Conservation (phyloP, 2,797 vertebrate species). For the Pseudomugil gertrudae region DNA sequence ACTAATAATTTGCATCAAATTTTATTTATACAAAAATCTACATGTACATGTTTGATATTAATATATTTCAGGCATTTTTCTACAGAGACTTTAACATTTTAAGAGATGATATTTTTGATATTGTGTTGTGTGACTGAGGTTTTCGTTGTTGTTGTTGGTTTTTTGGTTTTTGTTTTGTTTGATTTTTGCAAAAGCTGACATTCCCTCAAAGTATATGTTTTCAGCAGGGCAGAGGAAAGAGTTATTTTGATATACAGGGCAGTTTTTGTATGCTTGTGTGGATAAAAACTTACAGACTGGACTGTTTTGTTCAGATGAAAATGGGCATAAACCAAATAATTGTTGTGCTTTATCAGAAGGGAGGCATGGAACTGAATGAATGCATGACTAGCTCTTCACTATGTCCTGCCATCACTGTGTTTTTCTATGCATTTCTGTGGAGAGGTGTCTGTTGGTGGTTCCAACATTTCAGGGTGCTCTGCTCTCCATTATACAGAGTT, state of each 20-base stretch:
- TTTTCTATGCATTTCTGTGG: conserved; percentile 76
- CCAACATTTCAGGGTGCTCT: conserved; percentile 43
- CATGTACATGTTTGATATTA: conserved; percentile 77
- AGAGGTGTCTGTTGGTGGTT: conserved; percentile 54
- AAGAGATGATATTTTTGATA: conserved; percentile 87
- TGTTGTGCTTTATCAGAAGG: conserved; percentile 72
- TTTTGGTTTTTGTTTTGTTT: too few relatives aligned
- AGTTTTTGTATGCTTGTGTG: conserved; percentile 39
- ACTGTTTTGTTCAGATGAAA: conserved; percentile 15
- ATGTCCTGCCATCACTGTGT: conserved; percentile 76
- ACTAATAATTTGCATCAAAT: conserved; percentile 82
- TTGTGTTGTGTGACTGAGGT: conserved; percentile 71
- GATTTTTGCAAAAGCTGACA: conserved; percentile 60
- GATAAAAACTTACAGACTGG: conserved; percentile 38
- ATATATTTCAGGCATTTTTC: conserved; percentile 83
- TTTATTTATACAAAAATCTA: conserved; percentile 77
- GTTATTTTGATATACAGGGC: conserved; percentile 66
- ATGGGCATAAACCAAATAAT: conserved; percentile 68
- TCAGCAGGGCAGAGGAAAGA: conserved; percentile 61
- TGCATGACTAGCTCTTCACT: conserved; percentile 68
- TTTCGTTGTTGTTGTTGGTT: conserved; percentile 35
- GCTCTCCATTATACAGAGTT: conserved; percentile 27
- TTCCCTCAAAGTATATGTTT: conserved; percentile 57
- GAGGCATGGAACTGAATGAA: conserved; percentile 59
- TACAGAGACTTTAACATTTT: conserved; percentile 84